Evolutionary conservation across 2,888 invertebrate genomes (phyloP).

Genomic region (Nipponacmea schrenckii): DNA sequence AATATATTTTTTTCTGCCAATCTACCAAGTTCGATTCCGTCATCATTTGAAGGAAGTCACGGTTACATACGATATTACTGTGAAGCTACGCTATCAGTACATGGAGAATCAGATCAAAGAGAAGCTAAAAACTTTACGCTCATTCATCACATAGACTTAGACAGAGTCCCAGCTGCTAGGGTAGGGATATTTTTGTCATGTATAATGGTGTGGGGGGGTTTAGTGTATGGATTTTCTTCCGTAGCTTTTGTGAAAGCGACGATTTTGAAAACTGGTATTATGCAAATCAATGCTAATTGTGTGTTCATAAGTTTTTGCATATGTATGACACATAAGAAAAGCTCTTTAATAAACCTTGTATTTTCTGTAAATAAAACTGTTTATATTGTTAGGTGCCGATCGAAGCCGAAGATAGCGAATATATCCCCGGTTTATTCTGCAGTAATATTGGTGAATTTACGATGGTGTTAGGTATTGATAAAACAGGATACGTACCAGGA

Average conservation of each 20-base stretch:
- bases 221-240: too few species aligned
- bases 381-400: background rate
- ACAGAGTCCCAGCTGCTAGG: background rate
- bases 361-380: too few species aligned
- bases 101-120: background rate
- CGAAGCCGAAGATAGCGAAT: background rate
- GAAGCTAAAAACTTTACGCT: background rate
- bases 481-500: background rate
- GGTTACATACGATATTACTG: background rate
- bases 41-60: background rate
- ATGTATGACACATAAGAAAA: too few species aligned
- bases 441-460: background rate
- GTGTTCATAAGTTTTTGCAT: too few species aligned
- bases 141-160: background rate
- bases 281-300: too few species aligned
- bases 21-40: background rate
- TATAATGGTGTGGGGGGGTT: too few species aligned
- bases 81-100: background rate
- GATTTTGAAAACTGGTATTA: too few species aligned
- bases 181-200: background rate
- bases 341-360: too few species aligned
- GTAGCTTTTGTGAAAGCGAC: too few species aligned
- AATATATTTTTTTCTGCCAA: background rate
- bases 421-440: background rate
- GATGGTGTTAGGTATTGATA: background rate